Conservation (phyloP, 2,888 invertebrate genomes). For the Drosophila emarginata region DNA sequence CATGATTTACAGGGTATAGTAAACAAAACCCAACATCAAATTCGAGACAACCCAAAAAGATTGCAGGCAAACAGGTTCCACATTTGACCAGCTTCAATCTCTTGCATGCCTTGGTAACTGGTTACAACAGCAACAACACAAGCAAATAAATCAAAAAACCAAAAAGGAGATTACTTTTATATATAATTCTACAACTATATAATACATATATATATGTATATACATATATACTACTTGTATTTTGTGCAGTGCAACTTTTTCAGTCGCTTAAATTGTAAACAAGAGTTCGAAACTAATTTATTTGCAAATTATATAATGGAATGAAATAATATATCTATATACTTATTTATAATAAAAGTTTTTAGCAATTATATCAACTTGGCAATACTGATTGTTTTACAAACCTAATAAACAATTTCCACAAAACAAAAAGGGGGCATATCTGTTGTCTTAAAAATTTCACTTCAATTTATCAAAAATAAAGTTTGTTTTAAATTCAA, state of each 20-base stretch:
- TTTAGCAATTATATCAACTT: too few relatives aligned
- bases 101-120: slow-evolving; percentile 31
- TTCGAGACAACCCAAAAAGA: slow-evolving; percentile 1
- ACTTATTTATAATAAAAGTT: too few relatives aligned
- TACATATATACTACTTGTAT: not conserved
- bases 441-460: too few relatives aligned
- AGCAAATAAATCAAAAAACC: slow-evolving; percentile 36
- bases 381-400: too few relatives aligned
- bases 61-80: slow-evolving; percentile 33
- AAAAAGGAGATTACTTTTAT: slow-evolving; percentile 15
- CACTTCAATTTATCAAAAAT: too few relatives aligned
- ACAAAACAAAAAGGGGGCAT: too few relatives aligned
- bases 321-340: too few relatives aligned
- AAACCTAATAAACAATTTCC: too few relatives aligned
- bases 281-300: not conserved
- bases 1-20: slow-evolving; percentile 2
- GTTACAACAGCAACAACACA: slow-evolving; percentile 30
- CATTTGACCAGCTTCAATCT: slow-evolving; percentile 27
- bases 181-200: not conserved
- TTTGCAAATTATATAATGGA: not conserved
- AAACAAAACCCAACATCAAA: slow-evolving; percentile 2
- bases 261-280: not conserved
- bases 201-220: not conserved
- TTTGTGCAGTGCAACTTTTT: not conserved
- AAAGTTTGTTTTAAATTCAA: too few relatives aligned